Conservation (phyloP, 2,888 invertebrate species). For the Lepeophtheirus nordmannii region DNA sequence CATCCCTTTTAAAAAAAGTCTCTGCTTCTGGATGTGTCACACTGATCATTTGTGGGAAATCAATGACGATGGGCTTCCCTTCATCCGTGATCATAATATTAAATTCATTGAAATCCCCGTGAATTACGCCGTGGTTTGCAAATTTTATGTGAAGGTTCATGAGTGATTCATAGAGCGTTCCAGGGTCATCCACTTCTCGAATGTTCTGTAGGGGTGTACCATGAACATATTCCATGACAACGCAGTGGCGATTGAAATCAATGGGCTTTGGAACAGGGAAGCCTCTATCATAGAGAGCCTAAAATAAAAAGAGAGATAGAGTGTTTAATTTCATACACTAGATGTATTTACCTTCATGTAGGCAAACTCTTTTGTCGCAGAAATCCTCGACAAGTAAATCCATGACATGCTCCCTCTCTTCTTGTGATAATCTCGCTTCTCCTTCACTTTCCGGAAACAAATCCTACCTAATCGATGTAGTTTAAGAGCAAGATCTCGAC, state of each 20-base stretch:
- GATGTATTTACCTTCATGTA: conserved; percentile 55
- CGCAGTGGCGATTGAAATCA: conserved; percentile 82
- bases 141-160: conserved; percentile 82
- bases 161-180: conserved; percentile 64
- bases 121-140: conserved; percentile 88
- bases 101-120: conserved; percentile 98
- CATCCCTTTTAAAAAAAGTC: conserved; percentile 82
- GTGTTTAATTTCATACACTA: too few species aligned
- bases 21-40: conserved; percentile 80
- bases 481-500: conserved; percentile 68
- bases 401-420: conserved; percentile 76
- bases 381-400: conserved; percentile 88
- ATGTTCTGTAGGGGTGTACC: conserved; percentile 58
- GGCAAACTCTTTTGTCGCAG: conserved; percentile 92
- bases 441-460: conserved; percentile 59
- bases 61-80: conserved; percentile 70
- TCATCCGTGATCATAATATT: conserved; percentile 72
- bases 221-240: conserved; percentile 81
- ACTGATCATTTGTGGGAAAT: conserved; percentile 98
- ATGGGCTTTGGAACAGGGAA: conserved; percentile 91
- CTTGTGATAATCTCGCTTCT: conserved; percentile 90
- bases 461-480: conserved; percentile 51
- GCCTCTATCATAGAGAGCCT: conserved; percentile 62
- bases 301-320: too few species aligned
- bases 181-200: conserved; percentile 17